phyloP scores from a whole-genome alignment of 1,140 invertebrate species.

The Solenopsis fugax region DNA sequence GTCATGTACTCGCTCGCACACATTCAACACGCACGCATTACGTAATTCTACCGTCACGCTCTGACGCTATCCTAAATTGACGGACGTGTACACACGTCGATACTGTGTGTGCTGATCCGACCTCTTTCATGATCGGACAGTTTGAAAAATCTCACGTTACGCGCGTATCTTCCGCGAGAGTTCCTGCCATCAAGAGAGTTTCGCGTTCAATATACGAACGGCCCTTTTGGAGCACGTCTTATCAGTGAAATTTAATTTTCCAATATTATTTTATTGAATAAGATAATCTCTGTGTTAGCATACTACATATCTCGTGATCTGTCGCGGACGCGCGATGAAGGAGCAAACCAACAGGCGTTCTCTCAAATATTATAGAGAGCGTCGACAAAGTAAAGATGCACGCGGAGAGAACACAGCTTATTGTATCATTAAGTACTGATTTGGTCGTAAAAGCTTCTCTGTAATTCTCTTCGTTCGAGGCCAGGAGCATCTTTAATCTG shows the following conservation, averaged over 20 bases:
- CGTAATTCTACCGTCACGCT: slow-evolving; percentile 70
- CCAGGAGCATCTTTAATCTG: slow-evolving; percentile 15
- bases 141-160: slow-evolving; percentile 51
- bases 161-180: slow-evolving; percentile 17
- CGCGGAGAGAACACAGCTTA: slow-evolving; percentile 10
- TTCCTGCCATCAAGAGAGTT: background rate
- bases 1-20: slow-evolving; percentile 29
- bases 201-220: background rate
- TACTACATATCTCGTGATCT: background rate
- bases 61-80: slow-evolving; percentile 78
- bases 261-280: background rate
- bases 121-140: slow-evolving; percentile 58
- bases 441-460: slow-evolving; percentile 35
- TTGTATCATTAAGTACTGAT: slow-evolving; percentile 40
- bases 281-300: background rate
- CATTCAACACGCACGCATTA: slow-evolving; percentile 46
- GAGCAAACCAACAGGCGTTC: slow-evolving; percentile 16
- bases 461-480: slow-evolving; percentile 35
- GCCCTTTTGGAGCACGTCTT: background rate
- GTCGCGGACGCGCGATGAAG: background rate
- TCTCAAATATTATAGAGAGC: slow-evolving; percentile 47
- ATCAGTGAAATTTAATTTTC: background rate
- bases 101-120: slow-evolving; percentile 49
- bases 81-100: slow-evolving; percentile 64
- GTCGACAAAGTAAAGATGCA: slow-evolving; percentile 1